Conservation (phyloP, 2,888 invertebrate genomes). For the Pecten maximus region DNA sequence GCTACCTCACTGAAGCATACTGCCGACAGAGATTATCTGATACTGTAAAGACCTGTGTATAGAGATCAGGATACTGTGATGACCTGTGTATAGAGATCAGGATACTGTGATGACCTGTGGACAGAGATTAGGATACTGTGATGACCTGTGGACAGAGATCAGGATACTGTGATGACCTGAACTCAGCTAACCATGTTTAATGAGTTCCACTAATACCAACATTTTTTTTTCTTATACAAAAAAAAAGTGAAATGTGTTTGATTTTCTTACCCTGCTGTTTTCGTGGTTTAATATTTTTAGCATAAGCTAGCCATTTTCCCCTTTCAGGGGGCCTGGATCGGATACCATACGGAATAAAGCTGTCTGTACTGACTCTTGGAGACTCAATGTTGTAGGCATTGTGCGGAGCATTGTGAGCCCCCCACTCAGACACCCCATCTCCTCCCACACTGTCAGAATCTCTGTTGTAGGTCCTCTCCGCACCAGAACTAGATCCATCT, state of each 20-base stretch:
- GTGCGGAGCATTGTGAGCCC: background rate
- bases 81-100: background rate
- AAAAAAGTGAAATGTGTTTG: background rate
- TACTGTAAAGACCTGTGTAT: background rate
- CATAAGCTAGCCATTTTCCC: slow-evolving; percentile 27
- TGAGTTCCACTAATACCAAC: too few relatives aligned
- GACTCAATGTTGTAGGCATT: background rate
- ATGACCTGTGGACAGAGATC: background rate
- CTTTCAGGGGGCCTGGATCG: background rate
- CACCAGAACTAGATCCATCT: background rate
- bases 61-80: background rate
- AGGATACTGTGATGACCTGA: background rate
- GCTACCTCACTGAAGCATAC: too few relatives aligned
- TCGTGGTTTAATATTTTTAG: slow-evolving; percentile 38
- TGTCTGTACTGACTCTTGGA: background rate
- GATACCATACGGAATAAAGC: background rate
- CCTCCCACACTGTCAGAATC: background rate
- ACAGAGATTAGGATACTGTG: background rate
- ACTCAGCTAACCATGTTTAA: background rate
- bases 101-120: background rate
- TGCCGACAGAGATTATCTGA: background rate
- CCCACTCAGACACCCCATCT: background rate
- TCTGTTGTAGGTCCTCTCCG: background rate
- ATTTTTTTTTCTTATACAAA: background rate
- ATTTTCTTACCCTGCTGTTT: background rate